Evolutionary conservation across 2,888 invertebrate species (phyloP).

Genomic region (Crematogaster levior): DNA sequence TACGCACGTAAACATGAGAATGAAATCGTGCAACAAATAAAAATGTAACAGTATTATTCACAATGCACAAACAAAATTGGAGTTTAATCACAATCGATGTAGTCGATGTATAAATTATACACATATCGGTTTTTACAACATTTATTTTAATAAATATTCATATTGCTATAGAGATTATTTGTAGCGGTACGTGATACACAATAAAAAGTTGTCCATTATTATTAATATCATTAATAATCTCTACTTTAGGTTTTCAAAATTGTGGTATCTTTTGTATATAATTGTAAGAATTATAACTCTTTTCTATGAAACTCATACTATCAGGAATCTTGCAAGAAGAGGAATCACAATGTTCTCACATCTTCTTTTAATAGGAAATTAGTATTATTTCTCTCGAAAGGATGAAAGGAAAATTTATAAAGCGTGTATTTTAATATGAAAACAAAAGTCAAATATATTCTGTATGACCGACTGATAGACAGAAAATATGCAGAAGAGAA

Average conservation of each 20-base stretch:
- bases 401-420: slow-evolving; percentile 46
- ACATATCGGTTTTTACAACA: slow-evolving; percentile 73
- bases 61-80: background rate
- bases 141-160: slow-evolving; percentile 82
- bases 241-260: slow-evolving; percentile 37
- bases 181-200: slow-evolving; percentile 79
- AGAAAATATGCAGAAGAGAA: slow-evolving; percentile 58
- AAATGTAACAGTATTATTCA: background rate
- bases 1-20: background rate
- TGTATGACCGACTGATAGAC: slow-evolving; percentile 53
- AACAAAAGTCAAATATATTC: slow-evolving; percentile 58
- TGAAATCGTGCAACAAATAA: background rate
- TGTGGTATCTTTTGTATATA: background rate
- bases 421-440: slow-evolving; percentile 46
- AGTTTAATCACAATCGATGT: slow-evolving; percentile 14
- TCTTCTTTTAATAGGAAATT: slow-evolving; percentile 13
- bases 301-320: background rate
- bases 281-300: background rate
- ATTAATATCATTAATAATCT: slow-evolving; percentile 63
- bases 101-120: slow-evolving; percentile 56
- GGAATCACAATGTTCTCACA: slow-evolving; percentile 4
- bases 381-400: slow-evolving; percentile 21
- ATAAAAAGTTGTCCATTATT: slow-evolving; percentile 73
- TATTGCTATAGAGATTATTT: slow-evolving; percentile 76
- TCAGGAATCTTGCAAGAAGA: slow-evolving; percentile 17